A percentile compares a stretch with the other conserved stretches of the same genome.
These are phyloP conservation scores for Dynastes hyllus DNA, from an alignment of 2,888 invertebrate genomes.

Conservation along the genomic window DNA sequence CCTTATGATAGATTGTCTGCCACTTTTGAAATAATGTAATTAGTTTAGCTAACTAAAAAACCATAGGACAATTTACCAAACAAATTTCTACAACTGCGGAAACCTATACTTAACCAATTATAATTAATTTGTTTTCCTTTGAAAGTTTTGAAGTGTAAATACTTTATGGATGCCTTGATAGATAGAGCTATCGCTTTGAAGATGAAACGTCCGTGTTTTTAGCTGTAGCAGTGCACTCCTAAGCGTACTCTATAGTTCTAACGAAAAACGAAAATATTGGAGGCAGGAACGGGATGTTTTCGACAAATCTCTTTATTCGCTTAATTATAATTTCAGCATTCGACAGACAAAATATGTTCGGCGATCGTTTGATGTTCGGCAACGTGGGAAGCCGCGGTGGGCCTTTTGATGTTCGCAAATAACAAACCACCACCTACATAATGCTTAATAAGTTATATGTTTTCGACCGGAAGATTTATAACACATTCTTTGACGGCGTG, in stretches of 20 bases:
- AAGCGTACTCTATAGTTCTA: neutral
- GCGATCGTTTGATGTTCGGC: constrained; percentile 26
- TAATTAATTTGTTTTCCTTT: too few species aligned
- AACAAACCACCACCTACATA: constrained; percentile 41
- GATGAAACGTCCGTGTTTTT: neutral
- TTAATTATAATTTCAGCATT: constrained; percentile 34
- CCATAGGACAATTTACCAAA: too few species aligned
- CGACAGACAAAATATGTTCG: neutral
- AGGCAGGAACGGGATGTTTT: neutral
- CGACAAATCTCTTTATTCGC: constrained; percentile 22
- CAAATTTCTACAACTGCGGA: too few species aligned
- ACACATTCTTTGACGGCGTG: constrained; percentile 30
- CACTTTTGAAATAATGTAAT: too few species aligned
- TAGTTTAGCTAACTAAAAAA: too few species aligned
- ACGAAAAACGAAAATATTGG: neutral
- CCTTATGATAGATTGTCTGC: too few species aligned
- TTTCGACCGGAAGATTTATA: constrained; percentile 16
- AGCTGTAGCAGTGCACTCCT: neutral
- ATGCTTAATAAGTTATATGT: constrained; percentile 32
- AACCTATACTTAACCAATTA: too few species aligned
- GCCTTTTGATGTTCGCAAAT: constrained; percentile 32
- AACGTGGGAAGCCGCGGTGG: neutral
- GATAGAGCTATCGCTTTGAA: too few species aligned
- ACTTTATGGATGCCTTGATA: too few species aligned
- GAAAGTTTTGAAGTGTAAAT: too few species aligned